Conservation (phyloP, 2,797 vertebrate species). For the Numenius phaeopus region DNA sequence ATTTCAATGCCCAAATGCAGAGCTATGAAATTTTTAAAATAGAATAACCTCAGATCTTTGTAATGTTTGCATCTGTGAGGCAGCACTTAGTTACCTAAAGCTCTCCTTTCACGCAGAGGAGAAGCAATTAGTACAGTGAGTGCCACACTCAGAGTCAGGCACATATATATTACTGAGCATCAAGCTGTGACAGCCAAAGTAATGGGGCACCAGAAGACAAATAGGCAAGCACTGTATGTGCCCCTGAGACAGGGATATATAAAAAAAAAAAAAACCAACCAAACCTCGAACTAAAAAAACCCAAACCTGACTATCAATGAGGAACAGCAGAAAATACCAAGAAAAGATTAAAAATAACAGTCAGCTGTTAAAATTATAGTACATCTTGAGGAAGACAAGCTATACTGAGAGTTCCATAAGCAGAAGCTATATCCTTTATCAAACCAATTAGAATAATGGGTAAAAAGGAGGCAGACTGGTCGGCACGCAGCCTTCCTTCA, state of each 20-base stretch:
- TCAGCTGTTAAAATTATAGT: background rate
- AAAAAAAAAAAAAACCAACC: fast-evolving
- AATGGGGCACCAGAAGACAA: background rate
- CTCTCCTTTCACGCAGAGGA: background rate
- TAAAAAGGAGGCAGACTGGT: background rate
- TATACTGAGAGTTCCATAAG: background rate
- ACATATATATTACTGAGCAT: background rate
- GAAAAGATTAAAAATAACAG: background rate
- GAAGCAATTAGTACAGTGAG: background rate
- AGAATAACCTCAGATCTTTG: background rate
- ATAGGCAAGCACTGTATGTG: background rate
- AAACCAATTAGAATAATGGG: background rate
- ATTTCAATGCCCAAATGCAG: background rate
- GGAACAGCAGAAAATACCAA: background rate
- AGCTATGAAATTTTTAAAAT: background rate
- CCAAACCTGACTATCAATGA: background rate
- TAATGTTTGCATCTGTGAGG: background rate
- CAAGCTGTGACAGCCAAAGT: background rate
- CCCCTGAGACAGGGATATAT: background rate
- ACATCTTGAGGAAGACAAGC: background rate
- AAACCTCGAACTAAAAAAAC: background rate
- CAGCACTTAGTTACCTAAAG: background rate
- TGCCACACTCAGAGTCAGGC: background rate
- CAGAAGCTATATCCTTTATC: background rate
- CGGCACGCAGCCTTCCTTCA: background rate